Percentiles rank a stretch among this genome's conserved stretches.
These are phyloP conservation scores for Nasalis larvatus DNA, from an alignment of 2,113 vertebrate species.

Conservation along the genomic window DNA sequence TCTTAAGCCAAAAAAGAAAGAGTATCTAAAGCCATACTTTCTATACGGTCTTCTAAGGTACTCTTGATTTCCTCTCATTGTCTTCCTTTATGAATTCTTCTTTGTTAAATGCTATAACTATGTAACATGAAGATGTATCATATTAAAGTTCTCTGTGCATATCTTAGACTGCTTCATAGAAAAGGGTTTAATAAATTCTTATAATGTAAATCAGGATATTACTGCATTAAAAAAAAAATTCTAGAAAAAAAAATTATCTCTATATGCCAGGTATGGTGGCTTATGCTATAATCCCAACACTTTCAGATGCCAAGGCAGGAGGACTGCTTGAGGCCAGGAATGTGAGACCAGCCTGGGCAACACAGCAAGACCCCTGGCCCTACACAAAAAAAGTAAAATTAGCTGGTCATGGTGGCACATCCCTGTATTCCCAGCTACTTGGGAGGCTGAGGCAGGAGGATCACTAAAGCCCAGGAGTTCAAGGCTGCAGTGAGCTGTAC, in stretches of 20 bases:
- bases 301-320: too few relatives aligned
- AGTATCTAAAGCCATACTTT: neutral
- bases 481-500: too few relatives aligned
- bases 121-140: neutral
- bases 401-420: too few relatives aligned
- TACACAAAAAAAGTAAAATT: too few relatives aligned
- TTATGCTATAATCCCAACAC: too few relatives aligned
- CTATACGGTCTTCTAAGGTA: neutral
- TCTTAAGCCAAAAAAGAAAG: neutral
- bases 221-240: slow-evolving; percentile 40
- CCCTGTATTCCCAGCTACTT: too few relatives aligned
- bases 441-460: too few relatives aligned
- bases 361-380: too few relatives aligned
- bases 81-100: neutral
- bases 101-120: neutral
- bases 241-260: neutral
- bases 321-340: too few relatives aligned
- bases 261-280: too few relatives aligned
- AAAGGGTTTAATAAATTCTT: slow-evolving; percentile 19
- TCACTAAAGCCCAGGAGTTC: too few relatives aligned
- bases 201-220: neutral
- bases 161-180: slow-evolving; percentile 21
- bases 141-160: slow-evolving; percentile 6
- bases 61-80: neutral
- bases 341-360: too few relatives aligned